phyloP scores from a whole-genome alignment of 2,888 invertebrate species.

The Perithous albicinctus region DNA sequence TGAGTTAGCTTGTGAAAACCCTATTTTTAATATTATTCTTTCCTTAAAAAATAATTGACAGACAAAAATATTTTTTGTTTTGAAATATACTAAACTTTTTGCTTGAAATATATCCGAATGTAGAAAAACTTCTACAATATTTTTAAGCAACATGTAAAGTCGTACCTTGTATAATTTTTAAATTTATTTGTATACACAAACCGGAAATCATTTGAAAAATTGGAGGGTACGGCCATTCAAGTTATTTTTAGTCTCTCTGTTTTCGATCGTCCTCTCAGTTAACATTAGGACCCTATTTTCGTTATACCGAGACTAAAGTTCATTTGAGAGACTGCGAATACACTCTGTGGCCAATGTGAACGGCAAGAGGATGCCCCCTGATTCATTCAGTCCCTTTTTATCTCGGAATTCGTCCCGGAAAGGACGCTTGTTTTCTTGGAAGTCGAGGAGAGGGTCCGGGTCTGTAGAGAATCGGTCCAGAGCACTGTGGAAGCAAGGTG shows the following conservation, averaged over 20 bases:
- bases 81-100: no score
- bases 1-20: no score
- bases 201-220: neutral
- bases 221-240: neutral
- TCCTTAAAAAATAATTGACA: no score
- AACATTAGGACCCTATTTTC: neutral
- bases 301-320: neutral
- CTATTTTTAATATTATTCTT: no score
- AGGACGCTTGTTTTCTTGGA: constrained; percentile 84
- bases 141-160: no score
- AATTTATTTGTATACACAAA: no score
- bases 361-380: constrained; percentile 79
- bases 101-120: no score
- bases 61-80: no score
- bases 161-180: no score
- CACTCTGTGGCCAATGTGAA: neutral
- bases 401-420: constrained; percentile 85
- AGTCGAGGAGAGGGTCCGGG: constrained; percentile 72
- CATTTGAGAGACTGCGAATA: constrained; percentile 9
- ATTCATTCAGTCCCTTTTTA: constrained; percentile 84
- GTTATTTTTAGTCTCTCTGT: neutral
- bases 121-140: no score
- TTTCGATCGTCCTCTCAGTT: neutral
- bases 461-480: constrained; percentile 58
- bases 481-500: constrained; percentile 49